Conservation (phyloP, 2,888 invertebrate genomes). For the Alloscopus bannaensis region DNA sequence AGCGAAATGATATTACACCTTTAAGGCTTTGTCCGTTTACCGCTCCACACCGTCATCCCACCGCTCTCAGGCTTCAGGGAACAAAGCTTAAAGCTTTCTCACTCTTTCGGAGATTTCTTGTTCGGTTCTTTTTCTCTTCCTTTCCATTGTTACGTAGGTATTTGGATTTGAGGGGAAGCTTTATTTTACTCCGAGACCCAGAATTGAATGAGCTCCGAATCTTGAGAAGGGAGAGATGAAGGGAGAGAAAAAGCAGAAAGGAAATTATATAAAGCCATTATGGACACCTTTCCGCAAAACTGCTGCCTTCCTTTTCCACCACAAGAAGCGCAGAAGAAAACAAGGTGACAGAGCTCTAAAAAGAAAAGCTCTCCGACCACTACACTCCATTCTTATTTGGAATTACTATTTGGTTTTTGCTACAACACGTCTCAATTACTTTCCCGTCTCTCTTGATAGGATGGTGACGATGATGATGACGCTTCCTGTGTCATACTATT, state of each 20-base stretch:
- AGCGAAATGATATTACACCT: constrained; percentile 63
- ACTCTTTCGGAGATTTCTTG: constrained; percentile 6
- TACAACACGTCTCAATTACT: constrained; percentile 17
- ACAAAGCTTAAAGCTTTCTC: too few relatives aligned
- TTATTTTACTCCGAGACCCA: neutral
- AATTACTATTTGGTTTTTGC: constrained; percentile 28
- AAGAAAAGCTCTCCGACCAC: too few relatives aligned
- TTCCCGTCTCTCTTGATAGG: constrained; percentile 1
- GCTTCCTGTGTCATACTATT: too few relatives aligned
- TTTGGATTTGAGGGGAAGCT: too few relatives aligned
- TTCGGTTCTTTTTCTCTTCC: too few relatives aligned
- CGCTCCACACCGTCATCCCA: too few relatives aligned
- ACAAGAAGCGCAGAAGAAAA: neutral
- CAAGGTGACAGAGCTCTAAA: too few relatives aligned
- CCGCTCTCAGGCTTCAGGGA: constrained; percentile 26
- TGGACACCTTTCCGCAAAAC: constrained; percentile 33
- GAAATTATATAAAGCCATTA: constrained; percentile 56
- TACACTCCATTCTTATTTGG: constrained; percentile 9
- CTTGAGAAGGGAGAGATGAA: constrained; percentile 8
- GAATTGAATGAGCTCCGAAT: neutral
- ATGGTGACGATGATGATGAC: too few relatives aligned
- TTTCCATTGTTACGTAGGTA: constrained; percentile 16
- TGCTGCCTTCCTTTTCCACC: neutral
- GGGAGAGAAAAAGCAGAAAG: constrained; percentile 1
- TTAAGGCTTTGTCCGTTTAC: constrained; percentile 31